phyloP scores from a whole-genome alignment of 2,113 vertebrate species.

The Girardinichthys multiradiatus region DNA sequence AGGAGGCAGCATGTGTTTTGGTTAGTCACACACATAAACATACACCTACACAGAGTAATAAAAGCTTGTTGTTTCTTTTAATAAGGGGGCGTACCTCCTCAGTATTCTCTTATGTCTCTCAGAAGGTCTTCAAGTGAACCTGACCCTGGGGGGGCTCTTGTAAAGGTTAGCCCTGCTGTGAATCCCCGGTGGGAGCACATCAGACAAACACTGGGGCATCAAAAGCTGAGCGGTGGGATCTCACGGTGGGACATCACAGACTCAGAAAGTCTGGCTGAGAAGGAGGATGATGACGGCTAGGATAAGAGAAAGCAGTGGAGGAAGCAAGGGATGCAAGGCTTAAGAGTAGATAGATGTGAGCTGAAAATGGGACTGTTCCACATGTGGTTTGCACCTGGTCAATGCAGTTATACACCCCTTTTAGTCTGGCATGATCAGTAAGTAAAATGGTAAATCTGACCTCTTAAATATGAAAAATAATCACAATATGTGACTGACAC shows the following conservation, averaged over 20 bases:
- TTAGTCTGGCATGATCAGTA: not conserved
- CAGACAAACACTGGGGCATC: conserved; percentile 37
- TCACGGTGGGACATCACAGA: conserved; percentile 11
- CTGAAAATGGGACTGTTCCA: not conserved
- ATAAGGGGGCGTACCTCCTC: conserved; percentile 16
- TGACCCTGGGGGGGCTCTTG: conserved; percentile 20
- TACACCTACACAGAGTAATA: not conserved
- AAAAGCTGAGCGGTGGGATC: conserved; percentile 18
- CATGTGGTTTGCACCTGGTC: not conserved
- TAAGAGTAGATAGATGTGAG: no score
- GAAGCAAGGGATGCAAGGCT: not conserved
- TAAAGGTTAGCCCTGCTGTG: conserved; percentile 46
- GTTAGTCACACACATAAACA: not conserved
- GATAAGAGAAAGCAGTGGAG: conserved; percentile 1
- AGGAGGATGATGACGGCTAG: not conserved
- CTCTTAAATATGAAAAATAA: no score
- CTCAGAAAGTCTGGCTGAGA: conserved; percentile 1
- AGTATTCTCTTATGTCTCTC: conserved; percentile 23
- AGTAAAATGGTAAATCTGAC: not conserved
- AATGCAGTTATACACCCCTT: not conserved
- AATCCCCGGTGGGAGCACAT: conserved; percentile 3
- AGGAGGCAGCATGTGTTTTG: not conserved
- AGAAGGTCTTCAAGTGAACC: conserved; percentile 33
- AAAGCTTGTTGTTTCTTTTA: conserved; percentile 17
- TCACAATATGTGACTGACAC: no score